These are phyloP conservation scores for Glaucomys volans DNA, from an alignment of 2,113 vertebrate genomes.

Conservation along the genomic window DNA sequence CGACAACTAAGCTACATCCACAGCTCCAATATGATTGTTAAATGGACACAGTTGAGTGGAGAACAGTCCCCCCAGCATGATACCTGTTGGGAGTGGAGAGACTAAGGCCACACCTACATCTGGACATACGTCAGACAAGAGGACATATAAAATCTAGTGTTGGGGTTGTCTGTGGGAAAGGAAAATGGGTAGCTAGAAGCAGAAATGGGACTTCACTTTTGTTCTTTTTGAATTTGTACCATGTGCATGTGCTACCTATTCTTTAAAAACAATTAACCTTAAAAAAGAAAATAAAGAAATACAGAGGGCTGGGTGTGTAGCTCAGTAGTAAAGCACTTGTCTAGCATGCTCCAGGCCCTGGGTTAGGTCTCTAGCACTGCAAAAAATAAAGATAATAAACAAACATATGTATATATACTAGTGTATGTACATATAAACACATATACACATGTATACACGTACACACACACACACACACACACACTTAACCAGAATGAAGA, in stretches of 20 bases:
- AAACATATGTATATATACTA: no score
- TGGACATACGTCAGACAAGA: neutral
- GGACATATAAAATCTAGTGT: neutral
- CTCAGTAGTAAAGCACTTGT: no score
- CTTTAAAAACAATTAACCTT: constrained; percentile 37
- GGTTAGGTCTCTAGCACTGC: no score
- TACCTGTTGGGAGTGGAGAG: neutral
- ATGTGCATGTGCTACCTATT: neutral
- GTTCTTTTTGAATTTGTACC: constrained; percentile 5
- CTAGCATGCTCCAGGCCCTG: no score
- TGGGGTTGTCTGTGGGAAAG: neutral
- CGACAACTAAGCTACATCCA: no score
- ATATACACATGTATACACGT: no score
- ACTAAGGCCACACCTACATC: neutral
- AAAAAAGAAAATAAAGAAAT: constrained; percentile 1
- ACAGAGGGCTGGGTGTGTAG: no score
- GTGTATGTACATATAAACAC: no score
- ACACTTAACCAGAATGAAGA: neutral
- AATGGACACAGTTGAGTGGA: neutral
- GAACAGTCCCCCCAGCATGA: neutral
- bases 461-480: neutral
- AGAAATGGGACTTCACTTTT: neutral
- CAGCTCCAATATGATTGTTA: neutral
- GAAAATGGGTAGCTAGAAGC: neutral
- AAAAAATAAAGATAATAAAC: no score